Base-by-base conservation (phyloP, 2,888 invertebrate genomes). In the Allacma fusca region DNA sequence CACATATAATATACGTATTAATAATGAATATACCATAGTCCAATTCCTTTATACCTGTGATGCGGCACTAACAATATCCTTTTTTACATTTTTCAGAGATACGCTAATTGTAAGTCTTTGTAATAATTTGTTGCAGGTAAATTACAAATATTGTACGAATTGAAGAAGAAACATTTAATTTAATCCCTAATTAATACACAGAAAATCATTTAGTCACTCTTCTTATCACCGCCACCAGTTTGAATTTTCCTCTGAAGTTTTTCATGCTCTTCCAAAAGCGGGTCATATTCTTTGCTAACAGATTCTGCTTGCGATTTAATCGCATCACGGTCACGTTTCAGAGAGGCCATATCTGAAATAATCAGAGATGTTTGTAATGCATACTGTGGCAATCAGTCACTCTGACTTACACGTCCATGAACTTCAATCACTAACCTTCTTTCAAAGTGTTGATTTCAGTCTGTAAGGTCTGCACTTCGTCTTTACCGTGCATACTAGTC, bases 301-400 rank as follows among this genome's bases (percentile, higher is more conserved):
- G 95, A 93, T 85, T 95, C 93, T 0, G 97, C 93, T 87, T 98
- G 98, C 4, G 92, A 92, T 86, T 95, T 95, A 71, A 98, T 87
- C 0, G 96, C 94, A 84, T 92, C 92, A 84, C 95, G 93, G 86
- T 98, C 88, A 91, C 84, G 81, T 65, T 86, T 84, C 16, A 87
- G 86, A 19, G 85, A 84, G 50, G 85, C 83, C 74, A 88, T 80
- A 74, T 88, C 88, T 87, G 77, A 13, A 84, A 84, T 1, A 23
- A 16, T 62, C 24, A 73, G 28, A 28, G 13, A 73, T 24, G 28
- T 13, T 62, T 24, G 7, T 21, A 24, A 21, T 24, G n/a, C n/a
- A n/a, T n/a, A n/a, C n/a, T n/a, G n/a, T n/a, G n/a, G n/a, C n/a
- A n/a, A n/a, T n/a, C n/a, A n/a, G n/a, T n/a, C n/a, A n/a, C n/a